A percentile compares a stretch with the other conserved stretches of the same genome.
Conservation (phyloP, 2,797 vertebrate species). For the Gadopsis bispinosus region DNA sequence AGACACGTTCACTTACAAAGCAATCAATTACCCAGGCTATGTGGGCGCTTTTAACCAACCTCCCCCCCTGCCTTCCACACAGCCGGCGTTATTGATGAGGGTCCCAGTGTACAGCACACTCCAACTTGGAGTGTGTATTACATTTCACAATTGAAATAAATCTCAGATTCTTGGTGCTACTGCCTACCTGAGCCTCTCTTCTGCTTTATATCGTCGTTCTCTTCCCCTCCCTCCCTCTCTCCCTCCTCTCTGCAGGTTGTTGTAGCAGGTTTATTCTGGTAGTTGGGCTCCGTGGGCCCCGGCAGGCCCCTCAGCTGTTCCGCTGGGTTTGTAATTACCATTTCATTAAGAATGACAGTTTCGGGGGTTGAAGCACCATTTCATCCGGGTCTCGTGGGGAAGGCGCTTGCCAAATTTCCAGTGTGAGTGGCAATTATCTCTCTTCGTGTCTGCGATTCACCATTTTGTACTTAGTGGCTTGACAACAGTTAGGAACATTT, state of each 20-base stretch:
- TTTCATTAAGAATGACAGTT: conserved; percentile 88
- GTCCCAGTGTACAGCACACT: conserved; percentile 74
- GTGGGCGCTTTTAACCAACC: conserved; percentile 82
- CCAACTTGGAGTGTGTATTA: conserved; percentile 73
- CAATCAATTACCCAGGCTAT: conserved; percentile 86
- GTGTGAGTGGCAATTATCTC: conserved; percentile 86
- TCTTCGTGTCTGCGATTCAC: conserved; percentile 83
- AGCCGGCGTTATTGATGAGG: conserved; percentile 83
- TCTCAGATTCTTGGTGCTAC: conserved; percentile 72
- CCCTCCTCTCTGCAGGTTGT: conserved; percentile 79
- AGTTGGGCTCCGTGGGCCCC: conserved; percentile 77
- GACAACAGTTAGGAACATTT: conserved; percentile 79
- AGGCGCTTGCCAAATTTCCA: conserved; percentile 84
- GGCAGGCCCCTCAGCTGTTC: conserved; percentile 85
- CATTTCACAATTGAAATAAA: conserved; percentile 80
- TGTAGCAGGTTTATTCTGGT: conserved; percentile 85
- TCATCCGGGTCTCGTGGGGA: conserved; percentile 84
- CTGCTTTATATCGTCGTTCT: conserved; percentile 54
- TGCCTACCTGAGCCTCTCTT: conserved; percentile 60
- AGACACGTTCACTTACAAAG: conserved; percentile 88
- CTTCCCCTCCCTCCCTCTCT: conserved; percentile 46
- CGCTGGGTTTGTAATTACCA: conserved; percentile 88
- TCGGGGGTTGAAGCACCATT: conserved; percentile 86
- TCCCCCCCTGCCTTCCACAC: conserved; percentile 75
- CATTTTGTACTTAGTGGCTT: conserved; percentile 84